Evolutionary conservation across 2,888 invertebrate species (phyloP), one percentile per base, ranked within the genome.

Genomic region (Heliothis peltigera): DNA sequence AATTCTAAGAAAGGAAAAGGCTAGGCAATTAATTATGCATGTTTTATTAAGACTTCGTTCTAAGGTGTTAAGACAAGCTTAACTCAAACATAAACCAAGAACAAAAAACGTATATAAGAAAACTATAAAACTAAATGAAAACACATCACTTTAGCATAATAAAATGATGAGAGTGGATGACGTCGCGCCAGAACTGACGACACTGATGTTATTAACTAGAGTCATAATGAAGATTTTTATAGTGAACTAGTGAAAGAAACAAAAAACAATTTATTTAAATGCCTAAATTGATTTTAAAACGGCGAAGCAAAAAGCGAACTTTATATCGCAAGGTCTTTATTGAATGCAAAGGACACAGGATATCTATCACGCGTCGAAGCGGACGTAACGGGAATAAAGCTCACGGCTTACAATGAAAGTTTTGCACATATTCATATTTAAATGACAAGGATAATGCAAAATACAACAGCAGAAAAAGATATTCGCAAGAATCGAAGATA

Each of bases 321-420:
- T 43, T 15, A 3, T 21, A 46, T 35, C n/a, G 46, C 61, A 66
- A 64, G 58, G 54, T 54, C 53, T 58, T 53, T 84, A 83, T 82
- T 83, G 81, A 84, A 82, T 79, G 80, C 80, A 83, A 86, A 84
- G 83, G 79, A 71, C 79, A 72, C 76, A 70, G 65, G 74, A 77
- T 73, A 71, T 54, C 60, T 73, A 64, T 61, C 64, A 68, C 73
- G 64, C 65, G 68, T 67, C 75, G 21, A 58, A 72, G 77, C 84
- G 83, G 83, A 86, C 81, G 83, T 83, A 85, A 85, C 82, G 79
- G 81, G 83, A 86, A 81, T 63, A 77, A 73, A 58, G 48, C 57
- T 63, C 49, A 59, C 64, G 46, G 21, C 32, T 22, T 47, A 55
- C 64, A 55, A 32, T 62, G 65, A 65, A 65, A 62, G 51, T 67